Conservation (phyloP, 2,797 vertebrate genomes). For the Hoplostethus mediterraneus region DNA sequence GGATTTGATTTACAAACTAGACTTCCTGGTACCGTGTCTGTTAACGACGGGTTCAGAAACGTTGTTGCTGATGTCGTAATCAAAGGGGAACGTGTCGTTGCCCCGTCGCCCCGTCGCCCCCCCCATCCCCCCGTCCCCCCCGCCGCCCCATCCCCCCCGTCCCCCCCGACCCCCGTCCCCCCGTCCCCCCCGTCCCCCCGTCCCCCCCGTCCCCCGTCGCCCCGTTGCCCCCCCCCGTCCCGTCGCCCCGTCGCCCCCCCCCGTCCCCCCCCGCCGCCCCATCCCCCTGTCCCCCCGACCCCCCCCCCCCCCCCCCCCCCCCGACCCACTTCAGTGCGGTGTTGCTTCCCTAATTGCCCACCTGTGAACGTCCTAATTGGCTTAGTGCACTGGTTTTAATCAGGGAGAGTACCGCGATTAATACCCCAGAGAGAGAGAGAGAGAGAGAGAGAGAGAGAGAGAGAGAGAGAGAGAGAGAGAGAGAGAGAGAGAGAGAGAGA, state of each 20-base stretch:
- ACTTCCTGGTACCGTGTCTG: neutral
- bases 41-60: slow-evolving; percentile 48
- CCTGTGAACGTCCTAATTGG: slow-evolving; percentile 72
- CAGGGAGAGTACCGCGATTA: slow-evolving; percentile 55
- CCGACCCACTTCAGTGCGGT: slow-evolving; percentile 59
- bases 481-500: neutral
- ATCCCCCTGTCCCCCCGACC: no score
- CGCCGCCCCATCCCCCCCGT: no score
- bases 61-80: slow-evolving; percentile 40
- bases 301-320: no score
- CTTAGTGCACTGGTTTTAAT: slow-evolving; percentile 70
- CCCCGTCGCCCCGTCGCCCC: slow-evolving; percentile 49
- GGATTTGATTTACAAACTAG: no score
- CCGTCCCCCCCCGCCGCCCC: no score
- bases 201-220: no score
- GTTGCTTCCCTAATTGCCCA: slow-evolving; percentile 70
- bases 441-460: neutral
- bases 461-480: neutral
- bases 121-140: no score
- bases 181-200: no score
- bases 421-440: slow-evolving; percentile 34
- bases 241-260: no score
- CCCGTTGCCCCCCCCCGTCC: no score
- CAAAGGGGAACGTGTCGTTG: slow-evolving; percentile 56
- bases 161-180: no score